These are phyloP conservation scores for Drosophila mercatorum DNA, from an alignment of 2,888 invertebrate genomes.

Conservation along the genomic window DNA sequence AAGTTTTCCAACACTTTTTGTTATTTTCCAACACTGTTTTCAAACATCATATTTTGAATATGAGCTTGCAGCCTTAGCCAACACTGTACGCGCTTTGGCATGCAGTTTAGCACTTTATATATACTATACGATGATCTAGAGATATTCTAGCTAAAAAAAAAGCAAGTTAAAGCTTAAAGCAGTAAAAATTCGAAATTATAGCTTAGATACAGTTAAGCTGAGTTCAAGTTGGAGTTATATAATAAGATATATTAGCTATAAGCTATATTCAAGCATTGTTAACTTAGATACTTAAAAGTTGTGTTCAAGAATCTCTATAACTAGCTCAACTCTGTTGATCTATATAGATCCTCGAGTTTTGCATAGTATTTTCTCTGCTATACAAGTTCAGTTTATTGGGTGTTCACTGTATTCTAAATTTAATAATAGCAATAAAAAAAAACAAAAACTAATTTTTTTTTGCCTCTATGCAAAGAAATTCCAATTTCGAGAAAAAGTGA, in stretches of 20 bases:
- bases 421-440: slow-evolving; percentile 36
- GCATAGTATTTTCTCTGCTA: not conserved
- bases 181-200: not conserved
- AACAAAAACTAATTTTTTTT: slow-evolving; percentile 30
- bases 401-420: slow-evolving; percentile 62
- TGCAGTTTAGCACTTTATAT: too few species aligned
- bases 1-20: too few species aligned
- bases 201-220: not conserved
- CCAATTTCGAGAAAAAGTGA: slow-evolving; percentile 20
- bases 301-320: not conserved
- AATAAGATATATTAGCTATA: not conserved
- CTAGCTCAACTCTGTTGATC: not conserved
- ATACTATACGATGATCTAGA: too few species aligned
- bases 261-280: not conserved
- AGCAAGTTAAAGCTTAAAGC: not conserved
- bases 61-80: too few species aligned
- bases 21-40: too few species aligned
- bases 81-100: too few species aligned
- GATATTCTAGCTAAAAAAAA: too few species aligned
- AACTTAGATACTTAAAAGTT: too few species aligned
- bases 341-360: not conserved
- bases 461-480: slow-evolving; percentile 41
- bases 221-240: not conserved
- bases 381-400: not conserved
- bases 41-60: too few species aligned